phyloP scores from a whole-genome alignment of 1,140 invertebrate species.

The Parasteatoda tepidariorum region DNA sequence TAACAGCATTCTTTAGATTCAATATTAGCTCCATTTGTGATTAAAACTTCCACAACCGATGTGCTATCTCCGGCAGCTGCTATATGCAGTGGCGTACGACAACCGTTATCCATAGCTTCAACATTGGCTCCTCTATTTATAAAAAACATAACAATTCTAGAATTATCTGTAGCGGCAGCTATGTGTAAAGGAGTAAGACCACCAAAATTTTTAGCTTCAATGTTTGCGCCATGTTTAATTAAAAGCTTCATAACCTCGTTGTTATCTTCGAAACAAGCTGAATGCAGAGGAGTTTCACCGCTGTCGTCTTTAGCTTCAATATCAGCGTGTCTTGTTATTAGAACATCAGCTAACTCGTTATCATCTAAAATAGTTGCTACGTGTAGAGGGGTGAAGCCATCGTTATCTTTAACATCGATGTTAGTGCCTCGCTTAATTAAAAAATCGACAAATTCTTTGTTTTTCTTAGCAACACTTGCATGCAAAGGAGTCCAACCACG shows the following conservation, averaged over 20 bases:
- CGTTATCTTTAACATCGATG: not conserved
- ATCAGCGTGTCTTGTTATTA: constrained; percentile 67
- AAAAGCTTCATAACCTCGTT: not conserved
- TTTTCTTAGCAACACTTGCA: constrained; percentile 65
- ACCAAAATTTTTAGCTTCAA: not conserved
- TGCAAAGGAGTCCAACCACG: constrained; percentile 66
- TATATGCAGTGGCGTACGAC: not conserved
- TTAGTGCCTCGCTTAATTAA: not conserved
- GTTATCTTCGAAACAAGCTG: not conserved
- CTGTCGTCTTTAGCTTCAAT: not conserved
- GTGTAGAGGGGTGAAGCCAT: not conserved
- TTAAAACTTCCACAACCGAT: constrained; percentile 69
- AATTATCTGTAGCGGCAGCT: constrained; percentile 65
- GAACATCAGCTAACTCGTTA: too few species aligned
- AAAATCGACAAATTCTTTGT: constrained; percentile 54
- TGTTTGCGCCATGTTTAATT: not conserved
- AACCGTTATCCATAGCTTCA: not conserved
- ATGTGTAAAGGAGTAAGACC: constrained; percentile 66
- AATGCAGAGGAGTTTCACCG: not conserved
- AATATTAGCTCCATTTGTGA: constrained; percentile 67
- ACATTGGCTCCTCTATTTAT: constrained; percentile 7
- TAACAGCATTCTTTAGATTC: not conserved
- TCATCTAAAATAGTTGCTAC: not conserved
- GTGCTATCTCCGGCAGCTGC: constrained; percentile 70
- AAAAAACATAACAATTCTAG: not conserved